Evolutionary conservation across 2,888 invertebrate species (phyloP).

Genomic region (Sphaerophoria taeniata): DNA sequence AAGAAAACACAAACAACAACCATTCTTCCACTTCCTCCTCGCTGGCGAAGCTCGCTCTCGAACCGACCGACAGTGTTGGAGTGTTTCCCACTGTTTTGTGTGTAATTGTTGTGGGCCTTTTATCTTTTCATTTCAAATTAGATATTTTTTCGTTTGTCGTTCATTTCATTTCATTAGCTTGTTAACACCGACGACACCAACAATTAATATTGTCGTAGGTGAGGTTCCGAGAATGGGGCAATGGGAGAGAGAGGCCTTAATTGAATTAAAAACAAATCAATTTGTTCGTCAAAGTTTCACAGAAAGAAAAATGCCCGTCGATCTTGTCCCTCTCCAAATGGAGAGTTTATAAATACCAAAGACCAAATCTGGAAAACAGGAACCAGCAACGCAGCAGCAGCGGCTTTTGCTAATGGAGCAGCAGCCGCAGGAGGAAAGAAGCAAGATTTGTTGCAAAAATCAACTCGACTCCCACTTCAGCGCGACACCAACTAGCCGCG

Average conservation of each 20-base stretch:
- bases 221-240: neutral
- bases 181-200: constrained; percentile 72
- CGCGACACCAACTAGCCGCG: too few relatives aligned
- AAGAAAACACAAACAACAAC: neutral
- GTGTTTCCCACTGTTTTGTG: constrained; percentile 45
- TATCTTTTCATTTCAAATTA: constrained; percentile 49
- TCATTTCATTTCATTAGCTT: constrained; percentile 63
- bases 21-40: constrained; percentile 45
- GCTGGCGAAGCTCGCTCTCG: neutral
- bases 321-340: constrained; percentile 32
- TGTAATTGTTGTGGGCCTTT: constrained; percentile 18
- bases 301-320: neutral
- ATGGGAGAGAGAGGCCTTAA: constrained; percentile 37
- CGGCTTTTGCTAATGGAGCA: too few relatives aligned
- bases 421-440: neutral
- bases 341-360: constrained; percentile 70
- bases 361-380: constrained; percentile 69
- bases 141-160: too few relatives aligned
- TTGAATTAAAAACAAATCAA: constrained; percentile 64
- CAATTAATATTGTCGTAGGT: constrained; percentile 61
- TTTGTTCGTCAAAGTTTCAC: constrained; percentile 6
- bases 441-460: constrained; percentile 5
- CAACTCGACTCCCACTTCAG: constrained; percentile 35
- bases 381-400: constrained; percentile 27
- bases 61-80: too few relatives aligned